phyloP scores from a whole-genome alignment of 2,888 invertebrate genomes.

The Pandemis corylana region DNA sequence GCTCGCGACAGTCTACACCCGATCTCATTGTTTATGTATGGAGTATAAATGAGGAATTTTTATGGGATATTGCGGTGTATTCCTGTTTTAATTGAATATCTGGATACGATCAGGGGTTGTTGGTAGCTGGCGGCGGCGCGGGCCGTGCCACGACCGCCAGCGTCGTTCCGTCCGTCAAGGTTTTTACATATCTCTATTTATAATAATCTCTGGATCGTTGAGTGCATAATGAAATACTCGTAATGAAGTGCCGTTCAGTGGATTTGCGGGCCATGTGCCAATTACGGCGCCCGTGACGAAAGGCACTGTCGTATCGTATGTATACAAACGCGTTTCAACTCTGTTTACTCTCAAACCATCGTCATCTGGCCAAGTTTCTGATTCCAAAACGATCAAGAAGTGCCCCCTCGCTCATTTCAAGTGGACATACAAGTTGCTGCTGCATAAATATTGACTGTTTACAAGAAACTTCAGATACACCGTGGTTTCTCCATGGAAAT shows the following conservation, averaged over 20 bases:
- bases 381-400: constrained; percentile 7
- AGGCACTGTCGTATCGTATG: constrained; percentile 55
- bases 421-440: background rate
- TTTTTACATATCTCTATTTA: constrained; percentile 80
- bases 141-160: constrained; percentile 60
- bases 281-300: constrained; percentile 78
- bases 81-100: constrained; percentile 71
- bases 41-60: constrained; percentile 82
- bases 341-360: constrained; percentile 34
- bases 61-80: constrained; percentile 71
- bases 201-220: constrained; percentile 80
- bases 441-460: constrained; percentile 11
- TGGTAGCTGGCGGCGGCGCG: constrained; percentile 55
- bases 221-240: constrained; percentile 83
- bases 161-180: constrained; percentile 71
- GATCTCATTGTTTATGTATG: constrained; percentile 85
- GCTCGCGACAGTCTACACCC: constrained; percentile 81
- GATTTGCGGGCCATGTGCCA: constrained; percentile 83
- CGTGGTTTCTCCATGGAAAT: background rate
- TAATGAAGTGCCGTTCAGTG: constrained; percentile 79
- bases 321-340: constrained; percentile 37
- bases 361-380: constrained; percentile 29
- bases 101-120: constrained; percentile 59
- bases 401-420: constrained; percentile 12
- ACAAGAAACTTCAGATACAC: constrained; percentile 13